These are phyloP conservation scores for Spermophilus dauricus DNA, from an alignment of 2,113 vertebrate species.

Conservation along the genomic window DNA sequence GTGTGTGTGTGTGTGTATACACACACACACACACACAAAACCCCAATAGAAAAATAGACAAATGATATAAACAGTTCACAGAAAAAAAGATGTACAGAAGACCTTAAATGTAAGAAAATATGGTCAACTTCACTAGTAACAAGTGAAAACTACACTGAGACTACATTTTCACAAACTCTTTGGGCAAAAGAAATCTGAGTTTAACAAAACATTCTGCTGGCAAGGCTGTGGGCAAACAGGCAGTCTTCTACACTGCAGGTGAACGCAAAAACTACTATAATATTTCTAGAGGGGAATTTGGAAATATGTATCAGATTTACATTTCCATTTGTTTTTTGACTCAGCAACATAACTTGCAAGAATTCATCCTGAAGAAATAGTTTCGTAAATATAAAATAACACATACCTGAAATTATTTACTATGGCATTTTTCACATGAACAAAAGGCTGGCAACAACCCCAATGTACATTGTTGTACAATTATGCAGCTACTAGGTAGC, in stretches of 20 bases:
- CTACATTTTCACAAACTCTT: neutral
- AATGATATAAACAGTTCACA: neutral
- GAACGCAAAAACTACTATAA: neutral
- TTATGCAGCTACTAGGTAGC: neutral
- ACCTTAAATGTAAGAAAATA: neutral
- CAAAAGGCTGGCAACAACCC: neutral
- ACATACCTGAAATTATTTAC: neutral
- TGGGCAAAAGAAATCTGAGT: neutral
- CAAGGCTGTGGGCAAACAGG: neutral
- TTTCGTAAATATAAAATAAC: neutral
- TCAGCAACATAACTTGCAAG: neutral
- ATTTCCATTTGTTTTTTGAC: neutral
- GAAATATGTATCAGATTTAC: neutral
- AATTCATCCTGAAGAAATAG: neutral
- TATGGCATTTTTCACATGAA: neutral
- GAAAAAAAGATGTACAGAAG: neutral
- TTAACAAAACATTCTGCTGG: neutral
- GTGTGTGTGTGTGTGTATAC: no score
- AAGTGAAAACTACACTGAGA: constrained; percentile 3
- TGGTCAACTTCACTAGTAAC: neutral
- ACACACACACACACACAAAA: no score
- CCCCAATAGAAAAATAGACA: neutral
- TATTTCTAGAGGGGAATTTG: neutral
- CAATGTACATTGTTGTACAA: neutral
- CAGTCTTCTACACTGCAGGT: neutral